phyloP scores from a whole-genome alignment of 37 sponge, comb jelly and placozoan species.

The Tethya wilhelma region DNA sequence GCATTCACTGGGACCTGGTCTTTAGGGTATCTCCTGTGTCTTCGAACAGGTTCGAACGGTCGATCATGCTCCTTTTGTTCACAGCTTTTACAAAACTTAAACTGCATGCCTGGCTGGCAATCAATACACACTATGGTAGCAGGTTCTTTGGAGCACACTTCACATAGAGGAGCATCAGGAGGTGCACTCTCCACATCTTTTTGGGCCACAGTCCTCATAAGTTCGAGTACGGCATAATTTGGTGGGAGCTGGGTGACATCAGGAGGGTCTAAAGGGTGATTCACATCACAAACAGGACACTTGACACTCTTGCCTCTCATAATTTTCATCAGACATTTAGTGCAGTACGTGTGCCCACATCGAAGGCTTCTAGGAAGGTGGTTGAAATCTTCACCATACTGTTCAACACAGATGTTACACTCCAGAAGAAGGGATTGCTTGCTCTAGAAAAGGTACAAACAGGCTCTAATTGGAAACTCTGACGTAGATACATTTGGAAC shows the following conservation, averaged over 20 bases:
- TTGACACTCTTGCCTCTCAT: conserved; percentile 32
- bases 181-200: neutral
- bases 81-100: conserved; percentile 61
- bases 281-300: conserved; percentile 57
- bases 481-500: too few relatives aligned
- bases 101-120: conserved; percentile 47
- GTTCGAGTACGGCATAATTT: conserved; percentile 68
- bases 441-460: neutral
- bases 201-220: conserved; percentile 7
- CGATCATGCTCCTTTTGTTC: conserved; percentile 57
- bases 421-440: conserved; percentile 41
- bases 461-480: too few relatives aligned
- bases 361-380: conserved; percentile 48
- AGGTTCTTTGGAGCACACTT: conserved; percentile 1
- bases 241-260: conserved; percentile 43
- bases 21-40: conserved; percentile 54
- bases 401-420: conserved; percentile 64
- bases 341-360: conserved; percentile 82
- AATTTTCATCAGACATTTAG: conserved; percentile 52
- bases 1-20: conserved; percentile 2
- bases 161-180: conserved; percentile 35
- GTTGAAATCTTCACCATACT: conserved; percentile 39
- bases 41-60: conserved; percentile 43
- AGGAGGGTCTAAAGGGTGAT: conserved; percentile 19
- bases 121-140: conserved; percentile 54